phyloP scores from a whole-genome alignment of 1,140 invertebrate species.

The Polypedilum pembai region DNA sequence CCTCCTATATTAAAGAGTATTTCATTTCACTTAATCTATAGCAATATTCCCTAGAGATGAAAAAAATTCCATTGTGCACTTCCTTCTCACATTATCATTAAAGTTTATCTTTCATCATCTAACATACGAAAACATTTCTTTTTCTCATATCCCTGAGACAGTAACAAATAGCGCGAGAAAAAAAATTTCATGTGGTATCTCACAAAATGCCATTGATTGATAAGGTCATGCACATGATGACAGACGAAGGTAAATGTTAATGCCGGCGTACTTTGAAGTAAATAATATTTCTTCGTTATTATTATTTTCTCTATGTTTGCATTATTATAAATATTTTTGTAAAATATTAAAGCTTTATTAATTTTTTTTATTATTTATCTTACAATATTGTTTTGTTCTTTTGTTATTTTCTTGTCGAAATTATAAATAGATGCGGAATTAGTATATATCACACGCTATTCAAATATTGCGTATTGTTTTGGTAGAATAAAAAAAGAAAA shows the following conservation, averaged over 20 bases:
- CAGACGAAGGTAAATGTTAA: constrained; percentile 6
- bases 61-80: no score
- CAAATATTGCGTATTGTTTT: not conserved
- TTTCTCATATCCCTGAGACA: not conserved
- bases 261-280: not conserved
- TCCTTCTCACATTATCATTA: no score
- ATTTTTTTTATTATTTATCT: no score
- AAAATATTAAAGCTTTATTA: no score
- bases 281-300: not conserved
- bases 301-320: not conserved
- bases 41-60: no score
- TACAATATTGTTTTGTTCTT: no score
- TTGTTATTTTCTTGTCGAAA: no score
- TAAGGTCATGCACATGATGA: constrained; percentile 12
- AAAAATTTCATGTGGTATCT: not conserved
- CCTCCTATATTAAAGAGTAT: no score
- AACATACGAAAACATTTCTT: no score
- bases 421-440: not conserved
- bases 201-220: not conserved
- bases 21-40: no score
- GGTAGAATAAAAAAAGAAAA: not conserved
- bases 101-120: no score
- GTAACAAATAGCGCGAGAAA: not conserved
- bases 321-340: not conserved
- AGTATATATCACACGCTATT: not conserved